A percentile compares a stretch with the other conserved stretches of the same genome.
Conservation (phyloP, 2,113 vertebrate species). For the Hemiprocne comata region DNA sequence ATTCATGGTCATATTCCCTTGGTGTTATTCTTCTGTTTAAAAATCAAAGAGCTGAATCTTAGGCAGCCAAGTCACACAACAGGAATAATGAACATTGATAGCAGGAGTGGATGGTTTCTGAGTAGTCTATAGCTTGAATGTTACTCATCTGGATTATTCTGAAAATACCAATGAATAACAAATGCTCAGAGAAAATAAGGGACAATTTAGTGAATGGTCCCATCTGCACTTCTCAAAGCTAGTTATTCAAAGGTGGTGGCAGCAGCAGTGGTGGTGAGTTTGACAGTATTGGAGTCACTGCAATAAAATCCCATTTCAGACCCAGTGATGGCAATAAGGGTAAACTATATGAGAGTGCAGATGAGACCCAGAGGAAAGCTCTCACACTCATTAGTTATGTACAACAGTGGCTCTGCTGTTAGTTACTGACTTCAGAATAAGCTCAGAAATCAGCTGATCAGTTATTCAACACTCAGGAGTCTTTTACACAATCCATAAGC, state of each 20-base stretch:
- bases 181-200: conserved; percentile 14
- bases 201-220: conserved; percentile 2
- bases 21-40: conserved; percentile 5
- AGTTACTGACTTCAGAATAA: background rate
- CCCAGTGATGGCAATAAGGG: background rate
- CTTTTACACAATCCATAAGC: background rate
- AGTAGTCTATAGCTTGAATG: background rate
- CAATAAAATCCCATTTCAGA: conserved; percentile 22
- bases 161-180: conserved; percentile 45
- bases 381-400: background rate
- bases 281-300: background rate
- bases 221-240: background rate
- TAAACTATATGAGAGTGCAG: background rate
- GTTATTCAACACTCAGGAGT: conserved; percentile 3
- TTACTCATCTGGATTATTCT: conserved; percentile 27
- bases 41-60: conserved; percentile 13
- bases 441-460: background rate
- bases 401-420: background rate
- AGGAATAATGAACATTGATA: conserved; percentile 32
- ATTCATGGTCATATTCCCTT: background rate
- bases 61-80: conserved; percentile 1
- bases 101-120: background rate
- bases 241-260: background rate
- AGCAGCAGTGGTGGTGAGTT: background rate
- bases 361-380: conserved; percentile 4